phyloP scores from a whole-genome alignment of 2,888 invertebrate genomes.

The Watsonalla cultraria region DNA sequence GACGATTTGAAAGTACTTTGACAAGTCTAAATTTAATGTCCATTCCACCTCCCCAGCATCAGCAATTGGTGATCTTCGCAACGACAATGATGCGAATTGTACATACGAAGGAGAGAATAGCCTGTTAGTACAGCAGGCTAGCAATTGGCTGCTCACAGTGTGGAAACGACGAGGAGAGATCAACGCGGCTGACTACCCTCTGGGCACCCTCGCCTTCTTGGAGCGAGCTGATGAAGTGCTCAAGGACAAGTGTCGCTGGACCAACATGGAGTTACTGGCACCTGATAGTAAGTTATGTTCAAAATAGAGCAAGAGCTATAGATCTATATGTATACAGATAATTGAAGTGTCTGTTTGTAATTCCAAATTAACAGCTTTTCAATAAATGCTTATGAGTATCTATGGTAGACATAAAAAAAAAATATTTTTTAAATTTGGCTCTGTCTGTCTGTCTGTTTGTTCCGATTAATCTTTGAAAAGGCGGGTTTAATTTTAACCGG shows the following conservation, averaged over 20 bases:
- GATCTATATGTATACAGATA: too few relatives aligned
- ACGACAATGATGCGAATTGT: slow-evolving; percentile 91
- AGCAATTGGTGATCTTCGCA: slow-evolving; percentile 85
- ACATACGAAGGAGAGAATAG: slow-evolving; percentile 96
- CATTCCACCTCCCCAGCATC: slow-evolving; percentile 70
- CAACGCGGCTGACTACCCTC: slow-evolving; percentile 76
- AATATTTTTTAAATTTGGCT: too few relatives aligned
- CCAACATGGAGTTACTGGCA: slow-evolving; percentile 58
- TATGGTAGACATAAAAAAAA: too few relatives aligned
- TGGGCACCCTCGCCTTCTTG: slow-evolving; percentile 83
- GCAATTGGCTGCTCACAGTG: slow-evolving; percentile 88
- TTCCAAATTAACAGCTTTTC: too few relatives aligned
- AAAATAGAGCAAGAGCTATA: too few relatives aligned
- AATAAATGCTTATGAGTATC: too few relatives aligned
- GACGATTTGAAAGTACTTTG: too few relatives aligned
- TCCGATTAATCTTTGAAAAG: too few relatives aligned
- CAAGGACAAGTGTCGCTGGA: slow-evolving; percentile 69
- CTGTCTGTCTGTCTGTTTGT: too few relatives aligned
- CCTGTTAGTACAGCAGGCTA: slow-evolving; percentile 90
- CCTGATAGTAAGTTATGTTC: slow-evolving; percentile 68
- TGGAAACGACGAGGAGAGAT: slow-evolving; percentile 69
- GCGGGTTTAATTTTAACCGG: too few relatives aligned
- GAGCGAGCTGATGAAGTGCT: slow-evolving; percentile 74
- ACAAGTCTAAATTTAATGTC: too few relatives aligned
- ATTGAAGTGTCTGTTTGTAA: too few relatives aligned